These are phyloP conservation scores for Urocitellus parryii DNA, from an alignment of 2,113 vertebrate species.

Conservation along the genomic window DNA sequence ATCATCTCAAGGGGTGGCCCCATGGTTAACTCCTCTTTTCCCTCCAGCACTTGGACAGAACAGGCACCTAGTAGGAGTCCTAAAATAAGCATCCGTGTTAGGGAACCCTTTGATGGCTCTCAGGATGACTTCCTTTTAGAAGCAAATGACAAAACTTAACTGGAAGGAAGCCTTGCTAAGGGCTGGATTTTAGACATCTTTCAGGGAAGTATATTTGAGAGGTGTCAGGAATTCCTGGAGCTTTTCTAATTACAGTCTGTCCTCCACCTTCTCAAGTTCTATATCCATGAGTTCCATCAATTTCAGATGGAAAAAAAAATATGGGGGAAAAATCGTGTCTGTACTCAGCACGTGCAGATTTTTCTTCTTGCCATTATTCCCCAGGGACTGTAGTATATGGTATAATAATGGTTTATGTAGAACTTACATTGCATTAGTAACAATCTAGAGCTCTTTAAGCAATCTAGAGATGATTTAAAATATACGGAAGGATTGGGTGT, in stretches of 20 bases:
- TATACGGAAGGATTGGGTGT: too few relatives aligned
- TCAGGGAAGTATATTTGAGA: not conserved
- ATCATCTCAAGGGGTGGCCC: not conserved
- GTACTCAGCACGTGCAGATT: not conserved
- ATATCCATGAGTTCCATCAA: not conserved
- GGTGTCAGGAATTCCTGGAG: not conserved
- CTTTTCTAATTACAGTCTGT: not conserved
- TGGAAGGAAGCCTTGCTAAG: not conserved
- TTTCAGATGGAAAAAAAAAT: not conserved
- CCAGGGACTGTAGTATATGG: too few relatives aligned
- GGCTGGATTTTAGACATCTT: not conserved
- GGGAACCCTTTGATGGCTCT: not conserved
- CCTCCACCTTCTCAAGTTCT: too few relatives aligned
- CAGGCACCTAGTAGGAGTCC: not conserved
- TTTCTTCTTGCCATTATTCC: not conserved
- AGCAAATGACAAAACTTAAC: not conserved
- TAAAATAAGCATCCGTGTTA: not conserved
- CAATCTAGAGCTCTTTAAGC: not conserved
- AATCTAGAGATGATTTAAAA: not conserved
- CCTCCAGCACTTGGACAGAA: not conserved
- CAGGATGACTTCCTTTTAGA: not conserved
- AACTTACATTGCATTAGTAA: not conserved
- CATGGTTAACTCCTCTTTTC: not conserved
- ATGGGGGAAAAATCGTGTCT: not conserved
- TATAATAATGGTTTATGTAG: not conserved